These are phyloP conservation scores for Callimorpha dominula DNA, from an alignment of 2,888 invertebrate genomes.

Conservation along the genomic window DNA sequence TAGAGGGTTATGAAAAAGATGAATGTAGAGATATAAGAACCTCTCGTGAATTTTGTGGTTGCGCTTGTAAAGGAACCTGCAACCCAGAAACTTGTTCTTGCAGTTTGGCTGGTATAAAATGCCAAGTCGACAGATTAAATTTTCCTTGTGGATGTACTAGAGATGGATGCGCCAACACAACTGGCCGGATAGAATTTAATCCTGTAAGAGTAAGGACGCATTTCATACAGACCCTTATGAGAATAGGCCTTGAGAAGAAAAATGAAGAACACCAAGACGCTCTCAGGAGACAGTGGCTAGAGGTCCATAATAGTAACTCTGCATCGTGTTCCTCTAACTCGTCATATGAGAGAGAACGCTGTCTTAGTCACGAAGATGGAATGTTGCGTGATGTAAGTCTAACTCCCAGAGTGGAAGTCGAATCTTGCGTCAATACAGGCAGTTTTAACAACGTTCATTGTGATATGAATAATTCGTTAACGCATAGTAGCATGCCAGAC, in stretches of 20 bases:
- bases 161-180: constrained; percentile 96
- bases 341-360: constrained; percentile 73
- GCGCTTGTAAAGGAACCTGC: constrained; percentile 96
- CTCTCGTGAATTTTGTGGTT: constrained; percentile 97
- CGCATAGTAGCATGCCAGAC: constrained; percentile 59
- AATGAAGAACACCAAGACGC: constrained; percentile 88
- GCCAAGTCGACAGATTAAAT: constrained; percentile 98
- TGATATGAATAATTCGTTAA: constrained; percentile 76
- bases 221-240: constrained; percentile 98
- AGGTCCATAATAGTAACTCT: constrained; percentile 66
- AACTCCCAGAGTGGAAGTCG: constrained; percentile 87
- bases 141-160: constrained; percentile 99
- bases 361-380: constrained; percentile 73
- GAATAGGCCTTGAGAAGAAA: constrained; percentile 95
- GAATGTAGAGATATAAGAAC: constrained; percentile 97
- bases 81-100: constrained; percentile 98
- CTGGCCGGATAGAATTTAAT: constrained; percentile 98
- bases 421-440: constrained; percentile 88
- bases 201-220: constrained; percentile 98
- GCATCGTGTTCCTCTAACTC: constrained; percentile 71
- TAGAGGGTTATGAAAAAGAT: constrained; percentile 97
- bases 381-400: constrained; percentile 85
- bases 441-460: constrained; percentile 90
- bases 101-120: constrained; percentile 97
- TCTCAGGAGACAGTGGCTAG: constrained; percentile 82